Conservation (phyloP, 1,140 invertebrate genomes). For the Euwallacea similis region DNA sequence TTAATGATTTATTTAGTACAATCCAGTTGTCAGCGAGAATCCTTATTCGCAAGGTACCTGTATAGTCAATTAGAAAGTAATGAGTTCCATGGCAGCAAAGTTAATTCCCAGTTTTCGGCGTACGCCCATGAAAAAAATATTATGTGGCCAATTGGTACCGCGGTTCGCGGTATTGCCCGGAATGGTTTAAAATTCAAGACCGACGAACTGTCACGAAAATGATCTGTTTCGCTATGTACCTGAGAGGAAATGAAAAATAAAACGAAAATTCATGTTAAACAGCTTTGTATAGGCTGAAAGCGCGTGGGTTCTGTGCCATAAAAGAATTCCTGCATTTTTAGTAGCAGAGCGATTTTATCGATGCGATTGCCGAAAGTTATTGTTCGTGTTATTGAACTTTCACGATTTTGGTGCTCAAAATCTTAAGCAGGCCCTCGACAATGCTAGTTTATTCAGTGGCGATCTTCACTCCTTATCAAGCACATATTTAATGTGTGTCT, state of each 20-base stretch:
- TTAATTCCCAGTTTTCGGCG: background rate
- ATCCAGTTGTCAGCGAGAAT: no score
- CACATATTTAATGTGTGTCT: no score
- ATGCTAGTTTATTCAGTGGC: no score
- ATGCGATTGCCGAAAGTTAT: constrained; percentile 12
- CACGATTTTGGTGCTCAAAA: no score
- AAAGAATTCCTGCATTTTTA: constrained; percentile 32
- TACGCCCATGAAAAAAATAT: constrained; percentile 16
- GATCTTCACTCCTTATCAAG: no score
- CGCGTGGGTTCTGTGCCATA: constrained; percentile 23
- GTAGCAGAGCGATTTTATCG: constrained; percentile 10
- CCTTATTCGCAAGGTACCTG: no score
- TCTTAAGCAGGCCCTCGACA: no score
- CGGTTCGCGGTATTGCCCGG: background rate
- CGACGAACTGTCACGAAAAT: constrained; percentile 19
- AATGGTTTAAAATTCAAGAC: constrained; percentile 32
- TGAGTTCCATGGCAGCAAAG: no score
- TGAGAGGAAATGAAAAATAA: constrained; percentile 32
- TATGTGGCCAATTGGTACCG: background rate
- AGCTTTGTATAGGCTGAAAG: background rate
- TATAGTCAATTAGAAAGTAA: no score
- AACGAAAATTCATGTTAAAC: constrained; percentile 21
- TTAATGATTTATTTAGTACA: no score
- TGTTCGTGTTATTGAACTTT: constrained; percentile 1
- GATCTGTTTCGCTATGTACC: constrained; percentile 33